Evolutionary conservation across 2,113 vertebrate genomes (phyloP).

Genomic region (Aspiorhynchus laticeps): DNA sequence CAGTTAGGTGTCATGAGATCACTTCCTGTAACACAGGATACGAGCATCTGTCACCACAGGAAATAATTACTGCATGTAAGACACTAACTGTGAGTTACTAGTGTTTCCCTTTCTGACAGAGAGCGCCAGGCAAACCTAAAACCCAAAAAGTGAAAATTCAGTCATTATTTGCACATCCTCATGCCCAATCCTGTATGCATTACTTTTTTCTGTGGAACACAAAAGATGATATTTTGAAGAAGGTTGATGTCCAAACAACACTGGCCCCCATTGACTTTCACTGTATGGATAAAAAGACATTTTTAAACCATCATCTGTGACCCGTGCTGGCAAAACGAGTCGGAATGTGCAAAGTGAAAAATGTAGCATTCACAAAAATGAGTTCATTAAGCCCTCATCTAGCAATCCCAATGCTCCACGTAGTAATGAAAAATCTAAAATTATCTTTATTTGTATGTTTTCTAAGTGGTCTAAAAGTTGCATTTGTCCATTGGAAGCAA

Average conservation of each 20-base stretch:
- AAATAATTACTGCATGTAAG: conserved; percentile 37
- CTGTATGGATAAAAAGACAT: background rate
- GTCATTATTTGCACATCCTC: background rate
- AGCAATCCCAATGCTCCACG: no score
- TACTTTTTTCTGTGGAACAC: background rate
- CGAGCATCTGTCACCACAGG: conserved; percentile 23
- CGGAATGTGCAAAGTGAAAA: no score
- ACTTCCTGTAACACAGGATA: conserved; percentile 50
- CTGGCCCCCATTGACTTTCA: background rate
- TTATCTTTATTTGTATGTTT: no score
- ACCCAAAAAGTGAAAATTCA: background rate
- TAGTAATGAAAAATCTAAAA: no score
- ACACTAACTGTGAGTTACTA: background rate
- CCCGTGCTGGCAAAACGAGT: no score
- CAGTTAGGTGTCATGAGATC: background rate
- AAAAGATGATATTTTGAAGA: background rate
- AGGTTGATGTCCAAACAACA: background rate
- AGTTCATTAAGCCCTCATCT: no score
- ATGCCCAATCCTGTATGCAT: background rate
- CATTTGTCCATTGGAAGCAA: background rate
- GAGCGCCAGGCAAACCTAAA: background rate
- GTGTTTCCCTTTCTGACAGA: background rate
- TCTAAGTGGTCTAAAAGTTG: background rate
- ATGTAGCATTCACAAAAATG: no score
- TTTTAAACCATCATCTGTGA: background rate